Evolutionary conservation across 1,140 invertebrate species (phyloP).

Genomic region (Philaenus spumarius): DNA sequence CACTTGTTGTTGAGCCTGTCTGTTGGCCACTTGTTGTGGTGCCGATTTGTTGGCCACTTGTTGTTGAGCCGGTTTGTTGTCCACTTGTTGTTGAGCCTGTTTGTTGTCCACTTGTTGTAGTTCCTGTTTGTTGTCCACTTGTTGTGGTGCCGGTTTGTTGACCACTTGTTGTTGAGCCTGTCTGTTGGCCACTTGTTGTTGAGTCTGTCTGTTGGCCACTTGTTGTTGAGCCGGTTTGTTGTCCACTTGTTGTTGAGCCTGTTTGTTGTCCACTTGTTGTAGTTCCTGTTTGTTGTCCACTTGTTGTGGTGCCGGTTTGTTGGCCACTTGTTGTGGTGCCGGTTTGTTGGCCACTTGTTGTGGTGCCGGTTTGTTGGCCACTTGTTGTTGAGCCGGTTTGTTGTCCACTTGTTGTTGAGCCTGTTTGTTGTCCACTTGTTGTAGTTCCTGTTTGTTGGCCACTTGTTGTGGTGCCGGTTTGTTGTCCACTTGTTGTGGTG

Average conservation of each 20-base stretch:
- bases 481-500: neutral
- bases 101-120: slow-evolving; percentile 15
- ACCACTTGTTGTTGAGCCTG: no score
- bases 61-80: slow-evolving; percentile 24
- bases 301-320: slow-evolving; percentile 1
- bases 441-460: slow-evolving; percentile 13
- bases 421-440: neutral
- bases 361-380: no score
- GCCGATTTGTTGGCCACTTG: slow-evolving; percentile 1
- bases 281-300: slow-evolving; percentile 17
- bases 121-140: no score
- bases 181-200: neutral
- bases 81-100: slow-evolving; percentile 17
- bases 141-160: no score
- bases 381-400: neutral
- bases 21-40: slow-evolving; percentile 13
- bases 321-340: no score
- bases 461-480: slow-evolving; percentile 5
- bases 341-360: no score
- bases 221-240: neutral
- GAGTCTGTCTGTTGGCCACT: slow-evolving; percentile 6
- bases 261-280: slow-evolving; percentile 12
- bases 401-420: slow-evolving; percentile 6
- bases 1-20: slow-evolving; percentile 1
- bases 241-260: neutral